A percentile compares a stretch with the other conserved stretches of the same genome.
Evolutionary conservation across 53 echinoderm and acorn worm species (phyloP).

Genomic region (Echinometra lucunter): DNA sequence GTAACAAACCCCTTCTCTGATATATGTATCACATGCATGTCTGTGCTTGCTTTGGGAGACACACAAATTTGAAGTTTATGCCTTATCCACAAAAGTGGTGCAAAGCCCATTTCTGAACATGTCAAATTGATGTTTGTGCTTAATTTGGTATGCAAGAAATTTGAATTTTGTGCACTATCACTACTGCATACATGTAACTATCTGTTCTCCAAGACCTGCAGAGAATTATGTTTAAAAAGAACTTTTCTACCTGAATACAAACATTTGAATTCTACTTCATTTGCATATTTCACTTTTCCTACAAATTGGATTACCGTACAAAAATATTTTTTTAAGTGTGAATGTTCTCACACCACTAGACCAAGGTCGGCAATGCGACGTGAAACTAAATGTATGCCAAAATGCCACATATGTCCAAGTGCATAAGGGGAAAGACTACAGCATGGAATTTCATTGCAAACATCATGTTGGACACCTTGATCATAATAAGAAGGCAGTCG

Average conservation of each 20-base stretch:
- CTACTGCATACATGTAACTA: not conserved
- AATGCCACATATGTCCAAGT: not conserved
- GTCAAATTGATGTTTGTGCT: not conserved
- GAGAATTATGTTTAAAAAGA: not conserved
- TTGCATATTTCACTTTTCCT: conserved; percentile 2
- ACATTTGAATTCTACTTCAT: not conserved
- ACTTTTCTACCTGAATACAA: not conserved
- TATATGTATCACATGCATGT: not conserved
- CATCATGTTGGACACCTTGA: not conserved
- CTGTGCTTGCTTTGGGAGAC: too few relatives aligned
- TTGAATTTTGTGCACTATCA: not conserved
- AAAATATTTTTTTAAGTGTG: not conserved
- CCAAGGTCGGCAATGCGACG: too few relatives aligned
- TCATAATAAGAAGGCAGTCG: not conserved
- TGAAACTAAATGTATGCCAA: not conserved
- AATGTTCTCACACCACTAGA: too few relatives aligned
- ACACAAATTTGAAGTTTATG: too few relatives aligned
- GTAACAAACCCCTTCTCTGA: not conserved
- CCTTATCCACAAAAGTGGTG: too few relatives aligned
- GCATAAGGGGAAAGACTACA: not conserved
- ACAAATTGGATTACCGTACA: not conserved
- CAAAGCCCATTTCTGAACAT: not conserved
- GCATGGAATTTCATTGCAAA: not conserved
- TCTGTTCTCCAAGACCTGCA: not conserved
- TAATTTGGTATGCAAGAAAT: not conserved